Conservation (phyloP, 2,888 invertebrate species). For the Brachynemurus nebulosus region DNA sequence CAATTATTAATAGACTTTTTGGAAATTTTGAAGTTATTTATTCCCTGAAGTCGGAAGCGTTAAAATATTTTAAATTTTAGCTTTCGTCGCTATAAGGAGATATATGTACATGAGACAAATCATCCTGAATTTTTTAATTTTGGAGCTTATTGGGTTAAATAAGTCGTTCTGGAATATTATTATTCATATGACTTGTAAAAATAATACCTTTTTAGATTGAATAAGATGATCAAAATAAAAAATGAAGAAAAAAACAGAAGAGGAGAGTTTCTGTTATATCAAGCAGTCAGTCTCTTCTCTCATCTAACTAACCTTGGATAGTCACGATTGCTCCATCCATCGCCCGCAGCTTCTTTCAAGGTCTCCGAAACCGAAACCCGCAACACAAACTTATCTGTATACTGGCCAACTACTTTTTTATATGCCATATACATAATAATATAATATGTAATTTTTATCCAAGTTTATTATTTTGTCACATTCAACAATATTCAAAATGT, state of each 20-base stretch:
- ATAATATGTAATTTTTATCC: neutral
- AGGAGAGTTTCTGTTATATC: neutral
- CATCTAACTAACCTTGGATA: neutral
- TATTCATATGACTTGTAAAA: neutral
- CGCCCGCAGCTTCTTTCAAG: slow-evolving; percentile 6
- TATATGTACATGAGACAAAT: too few relatives aligned
- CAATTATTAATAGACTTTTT: too few relatives aligned
- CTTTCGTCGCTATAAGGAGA: too few relatives aligned
- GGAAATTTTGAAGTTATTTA: too few relatives aligned
- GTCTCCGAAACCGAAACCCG: slow-evolving; percentile 7
- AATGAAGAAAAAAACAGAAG: neutral
- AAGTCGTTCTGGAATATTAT: neutral
- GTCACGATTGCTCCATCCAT: slow-evolving; percentile 4
- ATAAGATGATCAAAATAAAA: slow-evolving; percentile 2
- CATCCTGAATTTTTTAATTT: too few relatives aligned
- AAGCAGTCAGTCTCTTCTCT: too few relatives aligned
- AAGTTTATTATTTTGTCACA: slow-evolving; percentile 1
- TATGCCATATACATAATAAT: neutral
- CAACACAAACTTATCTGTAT: too few relatives aligned
- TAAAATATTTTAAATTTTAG: too few relatives aligned
- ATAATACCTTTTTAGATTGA: neutral
- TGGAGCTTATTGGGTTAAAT: too few relatives aligned
- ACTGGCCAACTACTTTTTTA: slow-evolving; percentile 1
- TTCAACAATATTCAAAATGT: too few relatives aligned
- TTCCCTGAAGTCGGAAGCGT: too few relatives aligned